Evolutionary conservation across 2,888 invertebrate genomes (phyloP).

Genomic region (Dendrolimus houi): DNA sequence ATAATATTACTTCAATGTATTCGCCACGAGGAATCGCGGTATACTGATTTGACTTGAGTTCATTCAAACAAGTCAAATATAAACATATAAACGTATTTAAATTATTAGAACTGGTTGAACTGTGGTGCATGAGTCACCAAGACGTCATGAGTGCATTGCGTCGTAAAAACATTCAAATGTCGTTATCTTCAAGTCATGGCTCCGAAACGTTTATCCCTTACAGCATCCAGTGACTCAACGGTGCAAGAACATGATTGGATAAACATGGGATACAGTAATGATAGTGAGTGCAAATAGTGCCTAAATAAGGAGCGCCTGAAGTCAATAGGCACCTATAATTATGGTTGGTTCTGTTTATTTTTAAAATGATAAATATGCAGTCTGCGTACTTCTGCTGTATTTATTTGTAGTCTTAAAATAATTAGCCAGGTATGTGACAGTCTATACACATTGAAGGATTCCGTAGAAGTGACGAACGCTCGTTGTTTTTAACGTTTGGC

Average conservation of each 20-base stretch:
- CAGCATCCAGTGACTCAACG: neutral
- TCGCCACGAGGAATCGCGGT: slow-evolving; percentile 22
- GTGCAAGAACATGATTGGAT: too few relatives aligned
- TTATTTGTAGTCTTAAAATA: too few relatives aligned
- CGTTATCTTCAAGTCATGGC: neutral
- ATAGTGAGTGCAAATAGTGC: neutral
- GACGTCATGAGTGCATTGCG: slow-evolving; percentile 22
- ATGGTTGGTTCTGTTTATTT: too few relatives aligned
- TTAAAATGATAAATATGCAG: too few relatives aligned
- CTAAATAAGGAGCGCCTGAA: neutral
- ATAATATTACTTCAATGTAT: slow-evolving; percentile 11
- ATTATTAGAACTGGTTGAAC: slow-evolving; percentile 28
- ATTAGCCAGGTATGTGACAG: too few relatives aligned
- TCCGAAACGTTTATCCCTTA: slow-evolving; percentile 8
- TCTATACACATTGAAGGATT: too few relatives aligned
- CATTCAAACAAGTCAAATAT: slow-evolving; percentile 37
- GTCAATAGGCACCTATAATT: too few relatives aligned
- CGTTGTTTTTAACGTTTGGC: too few relatives aligned
- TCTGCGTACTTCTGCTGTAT: too few relatives aligned
- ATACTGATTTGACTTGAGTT: slow-evolving; percentile 30
- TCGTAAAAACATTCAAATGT: slow-evolving; percentile 3
- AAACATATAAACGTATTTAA: slow-evolving; percentile 21
- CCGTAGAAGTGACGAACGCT: too few relatives aligned
- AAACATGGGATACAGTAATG: neutral
- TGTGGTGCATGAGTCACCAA: slow-evolving; percentile 25